These are phyloP conservation scores for Grantiella picta DNA, from an alignment of 2,113 vertebrate species.

Conservation along the genomic window DNA sequence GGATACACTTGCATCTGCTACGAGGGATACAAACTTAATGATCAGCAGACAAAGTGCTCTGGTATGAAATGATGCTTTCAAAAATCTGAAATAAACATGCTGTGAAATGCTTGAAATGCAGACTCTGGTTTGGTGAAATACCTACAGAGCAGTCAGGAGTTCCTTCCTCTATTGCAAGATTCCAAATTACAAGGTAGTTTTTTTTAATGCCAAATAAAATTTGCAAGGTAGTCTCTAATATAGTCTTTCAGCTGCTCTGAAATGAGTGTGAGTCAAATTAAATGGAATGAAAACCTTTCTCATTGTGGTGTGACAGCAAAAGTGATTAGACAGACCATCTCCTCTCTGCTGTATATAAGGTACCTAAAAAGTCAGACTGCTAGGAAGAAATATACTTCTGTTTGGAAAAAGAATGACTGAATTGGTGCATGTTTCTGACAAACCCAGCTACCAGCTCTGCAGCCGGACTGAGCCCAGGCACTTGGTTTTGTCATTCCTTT, in stretches of 20 bases:
- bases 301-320: neutral
- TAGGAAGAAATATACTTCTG: neutral
- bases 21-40: conserved; percentile 80
- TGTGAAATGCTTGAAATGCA: neutral
- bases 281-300: neutral
- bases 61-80: conserved; percentile 75
- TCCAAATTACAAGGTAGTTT: neutral
- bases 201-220: neutral
- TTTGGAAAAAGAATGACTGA: neutral
- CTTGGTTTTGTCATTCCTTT: neutral
- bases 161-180: neutral
- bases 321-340: neutral
- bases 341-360: neutral
- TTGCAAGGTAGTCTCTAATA: neutral
- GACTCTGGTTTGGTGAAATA: neutral
- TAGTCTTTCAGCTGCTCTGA: neutral
- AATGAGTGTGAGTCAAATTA: neutral
- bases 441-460: neutral
- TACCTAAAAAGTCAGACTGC: neutral
- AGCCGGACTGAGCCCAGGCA: neutral
- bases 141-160: neutral
- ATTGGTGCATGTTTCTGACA: neutral
- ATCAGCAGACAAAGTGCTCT: conserved; percentile 81
- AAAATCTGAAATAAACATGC: neutral
- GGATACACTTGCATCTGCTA: conserved; percentile 91